Evolutionary conservation across 2,797 vertebrate species (phyloP).

Genomic region (Chromis chromis): DNA sequence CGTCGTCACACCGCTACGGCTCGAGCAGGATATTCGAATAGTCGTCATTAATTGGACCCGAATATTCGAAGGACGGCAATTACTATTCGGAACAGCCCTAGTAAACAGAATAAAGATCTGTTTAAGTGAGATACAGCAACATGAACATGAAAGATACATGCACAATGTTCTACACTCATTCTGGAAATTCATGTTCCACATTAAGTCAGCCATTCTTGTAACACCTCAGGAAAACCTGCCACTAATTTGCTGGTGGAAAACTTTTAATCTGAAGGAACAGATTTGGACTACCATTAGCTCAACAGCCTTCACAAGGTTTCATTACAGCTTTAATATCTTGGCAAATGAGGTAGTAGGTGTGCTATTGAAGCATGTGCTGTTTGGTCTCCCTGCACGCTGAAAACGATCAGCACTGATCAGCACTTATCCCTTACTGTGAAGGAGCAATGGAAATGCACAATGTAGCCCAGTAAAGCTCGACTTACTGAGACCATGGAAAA

Average conservation of each 20-base stretch:
- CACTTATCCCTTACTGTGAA: not conserved
- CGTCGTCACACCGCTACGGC: too few relatives aligned
- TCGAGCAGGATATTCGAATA: too few relatives aligned
- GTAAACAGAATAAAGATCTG: too few relatives aligned
- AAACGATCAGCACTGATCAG: slow-evolving; percentile 3
- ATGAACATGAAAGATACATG: not conserved
- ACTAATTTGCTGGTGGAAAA: not conserved
- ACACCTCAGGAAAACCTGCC: not conserved
- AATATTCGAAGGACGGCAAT: too few relatives aligned
- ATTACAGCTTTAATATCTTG: not conserved
- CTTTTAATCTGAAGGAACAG: not conserved
- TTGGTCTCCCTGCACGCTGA: not conserved
- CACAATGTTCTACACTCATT: not conserved
- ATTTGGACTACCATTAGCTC: not conserved
- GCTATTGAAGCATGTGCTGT: not conserved
- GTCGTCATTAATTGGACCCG: too few relatives aligned
- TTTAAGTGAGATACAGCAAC: too few relatives aligned
- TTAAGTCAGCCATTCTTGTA: not conserved
- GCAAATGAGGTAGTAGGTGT: not conserved
- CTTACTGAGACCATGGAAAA: slow-evolving; percentile 18
- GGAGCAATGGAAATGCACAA: slow-evolving; percentile 2
- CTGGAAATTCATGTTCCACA: not conserved
- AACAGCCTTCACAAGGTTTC: not conserved
- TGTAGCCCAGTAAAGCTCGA: not conserved
- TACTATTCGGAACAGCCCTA: too few relatives aligned